Evolutionary conservation across 2,888 invertebrate genomes (phyloP), one percentile per base, ranked within the genome.

Genomic region (Melanargia galathea): DNA sequence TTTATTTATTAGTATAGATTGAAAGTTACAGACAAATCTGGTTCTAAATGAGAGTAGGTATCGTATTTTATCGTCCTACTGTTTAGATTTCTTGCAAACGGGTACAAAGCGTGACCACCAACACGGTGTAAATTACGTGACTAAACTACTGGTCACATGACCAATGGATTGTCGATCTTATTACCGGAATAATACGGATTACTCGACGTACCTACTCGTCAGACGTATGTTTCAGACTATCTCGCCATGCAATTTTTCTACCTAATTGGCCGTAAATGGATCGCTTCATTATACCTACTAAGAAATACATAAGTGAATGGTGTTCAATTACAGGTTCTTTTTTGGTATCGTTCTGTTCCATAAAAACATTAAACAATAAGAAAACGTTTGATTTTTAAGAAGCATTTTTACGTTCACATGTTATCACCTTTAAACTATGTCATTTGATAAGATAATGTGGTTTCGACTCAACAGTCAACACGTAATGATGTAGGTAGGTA

Each of bases 31-130:
- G 20, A 35, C 35, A 35, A 33, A 52, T 33, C 52, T 52, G 33
- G 13, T 35, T 52, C 52, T 18, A 46, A 43, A 20, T 43, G 20
- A 52, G 18, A 16, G 30, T 48, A 48, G 24, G 24, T 52, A 52
- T 52, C 52, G 33, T 13, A 52, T 52, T 64, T 59, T 57, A 62
- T 35, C 52, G 57, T 66, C 43, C 49, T 62, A 43, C 55, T 64
- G 52, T 62, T 69, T 61, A 64, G 62, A 64, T 66, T 70, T 57
- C 49, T 52, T 62, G 40, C 63, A 57, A 57, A 57, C 57, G 62
- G 62, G 61, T 66, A 64, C 65, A 66, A 69, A 69, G 63, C 73
- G 64, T 71, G 68, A 70, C 70, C 61, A 66, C 62, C 65, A 69
- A 67, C 69, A 70, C 66, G 70, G 64, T 71, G 63, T 63, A 64